Percentiles rank a stretch among this genome's conserved stretches.
phyloP scores from a whole-genome alignment of 2,113 vertebrate genomes.

The Corvus hawaiiensis region DNA sequence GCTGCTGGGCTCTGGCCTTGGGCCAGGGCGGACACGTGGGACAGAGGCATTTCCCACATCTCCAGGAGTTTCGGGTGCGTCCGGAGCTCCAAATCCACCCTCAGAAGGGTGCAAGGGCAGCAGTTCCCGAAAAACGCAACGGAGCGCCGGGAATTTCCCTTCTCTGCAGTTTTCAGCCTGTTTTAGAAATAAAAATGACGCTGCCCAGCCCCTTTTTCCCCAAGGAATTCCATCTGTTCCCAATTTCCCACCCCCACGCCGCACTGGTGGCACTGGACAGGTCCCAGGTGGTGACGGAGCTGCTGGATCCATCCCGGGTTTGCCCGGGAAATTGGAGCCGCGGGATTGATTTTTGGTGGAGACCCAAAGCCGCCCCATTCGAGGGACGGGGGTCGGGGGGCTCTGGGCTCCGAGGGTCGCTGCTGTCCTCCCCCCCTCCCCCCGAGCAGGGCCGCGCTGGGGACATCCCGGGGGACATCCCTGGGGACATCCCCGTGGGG shows the following conservation, averaged over 20 bases:
- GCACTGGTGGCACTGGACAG: neutral
- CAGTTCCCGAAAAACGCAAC: rapidly evolving
- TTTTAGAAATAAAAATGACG: neutral
- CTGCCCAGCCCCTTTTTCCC: neutral
- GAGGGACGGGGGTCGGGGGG: too few species aligned
- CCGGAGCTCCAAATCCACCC: neutral
- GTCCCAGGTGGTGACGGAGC: neutral
- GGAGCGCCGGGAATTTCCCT: neutral
- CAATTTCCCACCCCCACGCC: rapidly evolving
- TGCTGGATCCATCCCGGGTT: neutral
- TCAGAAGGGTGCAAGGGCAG: neutral
- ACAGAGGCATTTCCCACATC: neutral
- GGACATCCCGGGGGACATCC: too few species aligned
- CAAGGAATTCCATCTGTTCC: neutral
- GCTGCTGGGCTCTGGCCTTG: neutral
- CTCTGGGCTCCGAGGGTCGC: neutral
- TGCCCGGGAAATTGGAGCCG: neutral
- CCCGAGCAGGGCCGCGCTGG: too few species aligned
- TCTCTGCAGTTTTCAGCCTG: neutral
- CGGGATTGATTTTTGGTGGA: neutral
- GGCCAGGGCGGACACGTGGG: neutral
- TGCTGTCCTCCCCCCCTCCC: neutral
- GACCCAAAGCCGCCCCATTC: neutral
- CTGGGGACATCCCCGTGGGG: too few species aligned
- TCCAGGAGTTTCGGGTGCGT: neutral